Evolutionary conservation across 2,888 invertebrate genomes (phyloP).

Genomic region (Hybos culiciformis): DNA sequence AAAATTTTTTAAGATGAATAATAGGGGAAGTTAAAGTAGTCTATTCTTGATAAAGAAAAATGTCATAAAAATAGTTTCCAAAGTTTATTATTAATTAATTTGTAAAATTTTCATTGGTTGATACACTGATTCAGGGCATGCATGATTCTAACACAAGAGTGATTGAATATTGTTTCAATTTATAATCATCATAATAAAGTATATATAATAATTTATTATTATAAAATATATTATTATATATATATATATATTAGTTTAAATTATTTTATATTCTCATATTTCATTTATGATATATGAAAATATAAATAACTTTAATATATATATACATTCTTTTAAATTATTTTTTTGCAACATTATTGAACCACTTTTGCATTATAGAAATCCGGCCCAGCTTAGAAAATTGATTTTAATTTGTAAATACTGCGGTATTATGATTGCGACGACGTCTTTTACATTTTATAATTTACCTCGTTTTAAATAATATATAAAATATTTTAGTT

Average conservation of each 20-base stretch:
- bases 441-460: no score
- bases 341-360: background rate
- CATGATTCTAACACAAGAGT: slow-evolving; percentile 3
- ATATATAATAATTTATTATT: no score
- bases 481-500: no score
- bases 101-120: background rate
- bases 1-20: no score
- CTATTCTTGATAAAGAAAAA: no score
- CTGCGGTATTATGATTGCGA: no score
- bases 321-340: background rate
- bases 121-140: slow-evolving; percentile 2
- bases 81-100: no score
- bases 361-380: slow-evolving; percentile 1
- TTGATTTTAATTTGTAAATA: no score
- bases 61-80: no score
- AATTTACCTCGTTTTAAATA: no score
- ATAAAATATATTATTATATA: background rate
- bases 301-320: background rate
- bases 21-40: no score
- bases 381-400: slow-evolving; percentile 1
- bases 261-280: background rate
- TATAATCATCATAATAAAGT: no score
- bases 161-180: background rate
- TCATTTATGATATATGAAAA: background rate
- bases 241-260: background rate